Evolutionary conservation across 2,888 invertebrate species (phyloP).

Genomic region (Lacanobia wlatinum): DNA sequence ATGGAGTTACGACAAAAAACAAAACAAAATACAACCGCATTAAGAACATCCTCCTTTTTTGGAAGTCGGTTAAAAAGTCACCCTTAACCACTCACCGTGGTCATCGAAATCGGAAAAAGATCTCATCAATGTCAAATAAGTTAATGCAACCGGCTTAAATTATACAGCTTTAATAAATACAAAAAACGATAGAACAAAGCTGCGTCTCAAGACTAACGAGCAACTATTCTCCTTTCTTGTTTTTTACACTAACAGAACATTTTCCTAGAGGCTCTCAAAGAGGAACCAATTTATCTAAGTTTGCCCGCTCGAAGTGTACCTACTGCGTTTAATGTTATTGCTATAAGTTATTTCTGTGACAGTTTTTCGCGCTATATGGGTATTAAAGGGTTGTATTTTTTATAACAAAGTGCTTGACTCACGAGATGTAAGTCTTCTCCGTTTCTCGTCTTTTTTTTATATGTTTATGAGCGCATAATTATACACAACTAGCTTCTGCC

Average conservation of each 20-base stretch:
- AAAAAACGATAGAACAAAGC: slow-evolving; percentile 15
- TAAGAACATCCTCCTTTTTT: too few species aligned
- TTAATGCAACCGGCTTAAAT: not conserved
- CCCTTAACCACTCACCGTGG: too few species aligned
- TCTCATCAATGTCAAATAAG: not conserved
- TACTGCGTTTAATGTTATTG: slow-evolving; percentile 38
- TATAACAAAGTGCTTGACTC: not conserved
- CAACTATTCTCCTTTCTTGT: slow-evolving; percentile 15
- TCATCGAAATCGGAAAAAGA: too few species aligned
- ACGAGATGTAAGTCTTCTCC: not conserved
- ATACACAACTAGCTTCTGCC: too few species aligned
- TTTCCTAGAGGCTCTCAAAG: slow-evolving; percentile 39
- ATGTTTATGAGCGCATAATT: not conserved
- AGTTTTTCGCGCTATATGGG: slow-evolving; percentile 11
- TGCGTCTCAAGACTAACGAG: slow-evolving; percentile 26
- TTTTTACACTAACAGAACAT: slow-evolving; percentile 18
- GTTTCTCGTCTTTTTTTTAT: not conserved
- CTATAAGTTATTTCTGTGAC: slow-evolving; percentile 42
- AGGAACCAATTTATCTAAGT: slow-evolving; percentile 57
- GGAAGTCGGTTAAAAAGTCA: too few species aligned
- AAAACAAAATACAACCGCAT: too few species aligned
- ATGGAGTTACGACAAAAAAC: too few species aligned
- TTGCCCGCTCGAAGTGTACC: slow-evolving; percentile 20
- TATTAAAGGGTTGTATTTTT: slow-evolving; percentile 24
- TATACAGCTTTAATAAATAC: not conserved